Evolutionary conservation across 1,140 invertebrate species (phyloP).

Genomic region (Lerema accius): DNA sequence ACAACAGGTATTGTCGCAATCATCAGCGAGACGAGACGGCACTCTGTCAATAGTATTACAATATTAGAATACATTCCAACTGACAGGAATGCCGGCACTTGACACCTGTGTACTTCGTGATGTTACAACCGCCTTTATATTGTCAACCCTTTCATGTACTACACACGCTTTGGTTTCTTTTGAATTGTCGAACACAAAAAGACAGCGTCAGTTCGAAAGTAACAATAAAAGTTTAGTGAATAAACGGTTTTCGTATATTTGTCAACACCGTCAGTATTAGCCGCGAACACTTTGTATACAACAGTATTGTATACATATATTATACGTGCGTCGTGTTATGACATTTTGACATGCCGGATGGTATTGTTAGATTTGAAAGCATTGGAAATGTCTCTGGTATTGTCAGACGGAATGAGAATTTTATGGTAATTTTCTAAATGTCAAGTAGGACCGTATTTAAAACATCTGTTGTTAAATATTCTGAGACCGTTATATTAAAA

Average conservation of each 20-base stretch:
- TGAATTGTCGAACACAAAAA: conserved; percentile 7
- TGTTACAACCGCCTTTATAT: conserved; percentile 6
- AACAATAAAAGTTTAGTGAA: conserved; percentile 40
- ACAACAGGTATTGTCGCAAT: conserved; percentile 30
- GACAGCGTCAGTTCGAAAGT: conserved; percentile 35
- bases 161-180: conserved; percentile 15
- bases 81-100: conserved; percentile 44
- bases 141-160: conserved; percentile 22
- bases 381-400: conserved; percentile 32
- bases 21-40: conserved; percentile 19
- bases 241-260: conserved; percentile 35
- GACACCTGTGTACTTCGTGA: conserved; percentile 44
- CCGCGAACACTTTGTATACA: conserved; percentile 26
- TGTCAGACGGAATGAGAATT: conserved; percentile 32
- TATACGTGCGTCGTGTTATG: conserved; percentile 39
- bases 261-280: conserved; percentile 34
- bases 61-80: conserved; percentile 25
- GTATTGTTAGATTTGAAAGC: conserved; percentile 33
- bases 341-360: conserved; percentile 35
- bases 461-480: conserved; percentile 7
- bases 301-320: no score
- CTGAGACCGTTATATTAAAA: not conserved
- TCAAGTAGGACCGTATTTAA: conserved; percentile 10
- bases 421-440: conserved; percentile 30
- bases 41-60: conserved; percentile 28